Evolutionary conservation across 2,113 vertebrate genomes (phyloP), one percentile per base, ranked within the genome.

Genomic region (Zosterops pallidus): DNA sequence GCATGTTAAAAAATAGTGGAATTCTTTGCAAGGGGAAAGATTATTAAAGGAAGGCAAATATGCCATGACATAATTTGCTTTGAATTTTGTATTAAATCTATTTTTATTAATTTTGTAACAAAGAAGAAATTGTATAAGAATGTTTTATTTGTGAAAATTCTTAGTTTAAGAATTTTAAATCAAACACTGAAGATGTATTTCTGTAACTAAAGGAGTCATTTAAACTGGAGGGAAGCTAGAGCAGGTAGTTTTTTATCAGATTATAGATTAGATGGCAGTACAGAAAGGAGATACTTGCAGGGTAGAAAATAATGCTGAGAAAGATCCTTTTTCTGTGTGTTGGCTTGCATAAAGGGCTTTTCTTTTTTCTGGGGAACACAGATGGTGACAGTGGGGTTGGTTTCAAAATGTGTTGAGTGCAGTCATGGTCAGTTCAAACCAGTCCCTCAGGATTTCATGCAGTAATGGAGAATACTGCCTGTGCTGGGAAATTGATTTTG

Each of bases 341-440:
- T 70, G 53, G 24, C 29, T 26, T 76, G 21, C 52, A 39, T 31
- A 65, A 64, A 46, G 49, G 33, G 37, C 33, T 89, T 89, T 89
- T 68, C 55, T 81, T 86, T 88, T 92, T 82, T 84, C 55, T 91
- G 65, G 37, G 91, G 24, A 25, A 37, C 29, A 42, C 76, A 86
- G 79, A n/a, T 91, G 89, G 44, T 85, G 46, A 33, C 74, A 65
- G 65, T 68, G 47, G 74, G 42, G 13, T 76, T 80, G 68, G 42
- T 83, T 85, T 87, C 86, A 89, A 70, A 94, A 84, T 80, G 39
- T 63, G 62, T 89, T 84, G 41, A 79, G 42, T 60, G 68, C 29
- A 52, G 83, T 78, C 74, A 81, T 75, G 84, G 74, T 94, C 63
- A 80, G 53, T 68, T 96, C 86, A 92, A n/a, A 65, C 88, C 37